Conservation (phyloP, 2,888 invertebrate genomes). For the Crossocerus cetratus region DNA sequence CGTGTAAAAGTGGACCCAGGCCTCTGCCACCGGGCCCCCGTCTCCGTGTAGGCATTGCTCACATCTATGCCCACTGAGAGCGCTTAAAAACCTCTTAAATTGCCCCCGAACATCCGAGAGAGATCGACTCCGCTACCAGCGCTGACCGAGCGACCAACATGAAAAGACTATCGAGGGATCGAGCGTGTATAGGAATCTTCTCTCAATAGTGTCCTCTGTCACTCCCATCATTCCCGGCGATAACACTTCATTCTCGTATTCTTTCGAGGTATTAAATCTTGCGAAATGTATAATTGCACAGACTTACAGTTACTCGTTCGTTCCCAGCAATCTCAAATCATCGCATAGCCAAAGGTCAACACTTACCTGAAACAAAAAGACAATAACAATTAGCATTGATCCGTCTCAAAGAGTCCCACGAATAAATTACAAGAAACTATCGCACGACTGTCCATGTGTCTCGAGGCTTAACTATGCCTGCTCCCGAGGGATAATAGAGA, state of each 20-base stretch:
- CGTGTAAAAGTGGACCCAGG: constrained; percentile 51
- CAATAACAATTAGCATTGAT: no score
- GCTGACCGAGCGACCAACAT: not conserved
- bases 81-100: constrained; percentile 59
- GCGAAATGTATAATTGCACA: constrained; percentile 19
- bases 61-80: constrained; percentile 23
- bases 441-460: no score
- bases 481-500: constrained; percentile 8
- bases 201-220: constrained; percentile 36
- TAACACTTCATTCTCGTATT: constrained; percentile 30
- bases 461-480: no score
- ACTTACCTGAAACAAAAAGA: no score
- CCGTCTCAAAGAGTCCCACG: no score
- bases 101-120: constrained; percentile 47
- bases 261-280: constrained; percentile 13
- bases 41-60: constrained; percentile 13
- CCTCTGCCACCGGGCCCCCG: constrained; percentile 13
- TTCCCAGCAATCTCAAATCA: no score
- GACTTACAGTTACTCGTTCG: no score
- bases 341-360: no score
- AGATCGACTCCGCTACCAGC: constrained; percentile 13
- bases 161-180: constrained; percentile 38
- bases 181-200: constrained; percentile 33
- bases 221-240: constrained; percentile 41
- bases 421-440: no score